Conservation (phyloP, 1,140 invertebrate species). For the Caenorhabditis brenneri region DNA sequence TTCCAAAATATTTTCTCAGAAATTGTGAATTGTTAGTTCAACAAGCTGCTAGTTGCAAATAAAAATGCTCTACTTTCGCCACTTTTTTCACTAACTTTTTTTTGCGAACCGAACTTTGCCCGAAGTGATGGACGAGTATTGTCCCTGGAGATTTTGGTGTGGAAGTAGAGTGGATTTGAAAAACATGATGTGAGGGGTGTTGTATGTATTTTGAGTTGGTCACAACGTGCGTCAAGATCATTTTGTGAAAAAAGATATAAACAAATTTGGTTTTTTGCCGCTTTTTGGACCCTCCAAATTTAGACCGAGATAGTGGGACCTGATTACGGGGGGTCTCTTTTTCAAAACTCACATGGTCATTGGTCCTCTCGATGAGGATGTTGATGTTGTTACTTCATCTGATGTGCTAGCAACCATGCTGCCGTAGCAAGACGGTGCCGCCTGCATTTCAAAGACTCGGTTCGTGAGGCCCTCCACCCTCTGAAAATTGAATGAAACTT, state of each 20-base stretch:
- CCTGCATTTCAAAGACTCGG: constrained; percentile 38
- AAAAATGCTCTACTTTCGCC: constrained; percentile 1
- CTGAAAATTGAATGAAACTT: neutral
- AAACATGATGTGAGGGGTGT: neutral
- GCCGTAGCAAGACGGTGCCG: constrained; percentile 39
- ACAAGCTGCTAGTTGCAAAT: neutral
- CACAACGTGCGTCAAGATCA: constrained; percentile 19
- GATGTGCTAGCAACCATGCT: constrained; percentile 35
- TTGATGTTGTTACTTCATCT: constrained; percentile 8
- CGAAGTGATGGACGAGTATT: neutral
- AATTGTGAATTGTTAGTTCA: neutral
- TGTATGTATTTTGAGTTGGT: constrained; percentile 21
- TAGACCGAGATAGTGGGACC: neutral
- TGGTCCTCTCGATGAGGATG: neutral
- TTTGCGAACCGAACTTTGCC: neutral
- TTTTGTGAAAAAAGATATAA: neutral
- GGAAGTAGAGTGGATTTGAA: neutral
- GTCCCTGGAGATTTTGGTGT: constrained; percentile 29
- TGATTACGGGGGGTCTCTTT: neutral
- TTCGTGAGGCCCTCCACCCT: constrained; percentile 34
- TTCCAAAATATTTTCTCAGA: neutral
- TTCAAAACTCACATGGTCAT: constrained; percentile 25
- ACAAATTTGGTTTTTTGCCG: constrained; percentile 1
- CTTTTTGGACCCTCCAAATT: neutral
- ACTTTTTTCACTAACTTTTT: constrained; percentile 13